Evolutionary conservation across 2,888 invertebrate species (phyloP), one percentile per base, ranked within the genome.

Genomic region (Tortrix viridana): DNA sequence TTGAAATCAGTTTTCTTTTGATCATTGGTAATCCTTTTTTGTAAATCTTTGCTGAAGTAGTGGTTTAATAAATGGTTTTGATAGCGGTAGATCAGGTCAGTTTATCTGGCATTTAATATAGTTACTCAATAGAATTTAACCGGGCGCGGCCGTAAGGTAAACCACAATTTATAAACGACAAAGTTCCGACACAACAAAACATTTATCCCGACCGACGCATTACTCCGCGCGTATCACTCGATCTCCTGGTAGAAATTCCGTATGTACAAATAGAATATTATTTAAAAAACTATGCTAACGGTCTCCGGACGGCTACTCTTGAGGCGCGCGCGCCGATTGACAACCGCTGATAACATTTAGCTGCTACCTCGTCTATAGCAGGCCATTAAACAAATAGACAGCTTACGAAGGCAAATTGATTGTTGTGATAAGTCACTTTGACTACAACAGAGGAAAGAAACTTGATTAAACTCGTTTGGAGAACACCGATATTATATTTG

Each of bases 341-440:
- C 88, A 89, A 85, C 78, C 71, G 50, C 79, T 76, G 90, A 91
- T 91, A 91, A 90, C 82, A 86, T 86, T 85, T 85, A 83, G 83
- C 85, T 80, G 85, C 81, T 81, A 81, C 79, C 73, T 76, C 77
- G 84, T 83, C 85, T 84, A 83, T 81, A 79, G 81, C 70, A 65
- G 70, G 76, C 88, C 85, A 88, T 89, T 88, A 88, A 86, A 89
- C 86, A 90, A 88, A 89, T 82, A 86, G 90, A 89, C 88, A 85
- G 84, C 77, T 80, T 75, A 76, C 73, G 80, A 80, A 79, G 81
- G 79, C 79, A 79, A 86, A 89, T 86, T 86, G 89, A 90, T 90
- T 85, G 80, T 83, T 87, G 74, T 84, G 88, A 89, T 90, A 88
- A 85, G 82, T 88, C 82, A 84, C 77, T 82, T 75, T 71, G 79